These are phyloP conservation scores for Siniperca chuatsi DNA, from an alignment of 2,113 vertebrate genomes.

Conservation along the genomic window DNA sequence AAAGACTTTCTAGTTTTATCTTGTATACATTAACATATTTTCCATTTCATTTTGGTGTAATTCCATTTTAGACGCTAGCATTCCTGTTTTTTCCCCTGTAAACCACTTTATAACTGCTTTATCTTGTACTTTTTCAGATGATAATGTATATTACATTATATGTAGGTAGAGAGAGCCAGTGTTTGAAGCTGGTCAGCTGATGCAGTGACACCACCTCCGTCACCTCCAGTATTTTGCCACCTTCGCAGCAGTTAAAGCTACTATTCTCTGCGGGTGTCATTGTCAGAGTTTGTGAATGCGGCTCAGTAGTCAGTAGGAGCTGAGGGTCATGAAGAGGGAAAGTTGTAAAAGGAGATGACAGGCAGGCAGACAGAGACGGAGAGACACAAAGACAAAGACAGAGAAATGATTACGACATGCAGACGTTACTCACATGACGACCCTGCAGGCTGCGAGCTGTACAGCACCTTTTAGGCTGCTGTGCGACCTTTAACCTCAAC, in stretches of 20 bases:
- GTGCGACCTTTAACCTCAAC: slow-evolving; percentile 52
- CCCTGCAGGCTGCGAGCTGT: slow-evolving; percentile 31
- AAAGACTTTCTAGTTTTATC: too few species aligned
- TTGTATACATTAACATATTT: too few species aligned
- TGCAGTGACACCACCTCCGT: background rate
- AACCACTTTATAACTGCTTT: background rate
- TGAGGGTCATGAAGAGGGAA: background rate
- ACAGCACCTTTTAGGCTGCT: background rate
- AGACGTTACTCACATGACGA: slow-evolving; percentile 39
- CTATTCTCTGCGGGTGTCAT: too few species aligned
- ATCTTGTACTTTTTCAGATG: background rate
- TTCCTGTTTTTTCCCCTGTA: background rate
- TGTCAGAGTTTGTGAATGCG: background rate
- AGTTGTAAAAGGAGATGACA: background rate
- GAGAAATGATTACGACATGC: slow-evolving; percentile 47
- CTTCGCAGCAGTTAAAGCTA: background rate
- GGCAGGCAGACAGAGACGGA: slow-evolving; percentile 5
- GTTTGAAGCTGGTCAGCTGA: background rate
- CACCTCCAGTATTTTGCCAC: background rate
- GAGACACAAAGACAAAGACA: slow-evolving; percentile 32
- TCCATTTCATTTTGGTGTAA: too few species aligned
- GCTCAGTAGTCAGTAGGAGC: slow-evolving; percentile 8
- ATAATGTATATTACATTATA: too few species aligned
- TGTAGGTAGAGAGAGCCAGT: background rate
- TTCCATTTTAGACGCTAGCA: too few species aligned